A percentile compares a stretch with the other conserved stretches of the same genome.
Evolutionary conservation across 2,797 vertebrate species (phyloP).

Genomic region (Aulostomus chinensis): DNA sequence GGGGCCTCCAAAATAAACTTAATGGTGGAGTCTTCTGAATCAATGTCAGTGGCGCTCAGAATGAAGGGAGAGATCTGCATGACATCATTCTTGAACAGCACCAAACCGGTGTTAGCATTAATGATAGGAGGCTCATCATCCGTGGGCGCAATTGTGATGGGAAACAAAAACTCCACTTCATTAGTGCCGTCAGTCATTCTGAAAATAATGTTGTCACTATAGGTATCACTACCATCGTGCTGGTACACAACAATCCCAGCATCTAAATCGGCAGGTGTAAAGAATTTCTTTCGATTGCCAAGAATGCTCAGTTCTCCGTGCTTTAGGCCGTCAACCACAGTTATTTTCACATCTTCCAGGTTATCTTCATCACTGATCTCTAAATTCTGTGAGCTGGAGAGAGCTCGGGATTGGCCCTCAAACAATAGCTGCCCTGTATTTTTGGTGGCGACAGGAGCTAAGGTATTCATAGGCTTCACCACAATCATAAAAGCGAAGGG

Average conservation of each 20-base stretch:
- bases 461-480: slow-evolving; percentile 86
- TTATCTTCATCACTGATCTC: slow-evolving; percentile 88
- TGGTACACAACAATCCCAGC: slow-evolving; percentile 85
- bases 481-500: slow-evolving; percentile 88
- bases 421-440: slow-evolving; percentile 86
- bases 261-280: slow-evolving; percentile 83
- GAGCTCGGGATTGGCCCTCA: slow-evolving; percentile 85
- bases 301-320: slow-evolving; percentile 81
- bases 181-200: slow-evolving; percentile 84
- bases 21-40: slow-evolving; percentile 88
- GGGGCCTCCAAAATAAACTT: slow-evolving; percentile 81
- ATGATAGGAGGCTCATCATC: slow-evolving; percentile 87
- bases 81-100: slow-evolving; percentile 83
- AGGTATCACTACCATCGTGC: slow-evolving; percentile 88
- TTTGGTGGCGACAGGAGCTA: slow-evolving; percentile 84
- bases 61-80: slow-evolving; percentile 88
- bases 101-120: slow-evolving; percentile 84
- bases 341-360: slow-evolving; percentile 82
- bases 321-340: slow-evolving; percentile 80
- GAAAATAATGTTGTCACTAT: slow-evolving; percentile 90
- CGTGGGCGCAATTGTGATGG: slow-evolving; percentile 85
- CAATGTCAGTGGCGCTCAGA: slow-evolving; percentile 87
- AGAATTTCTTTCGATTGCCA: slow-evolving; percentile 72
- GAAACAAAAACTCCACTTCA: slow-evolving; percentile 88
- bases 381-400: slow-evolving; percentile 83